These are phyloP conservation scores for Ptychadena robeensis DNA, from an alignment of 2,797 vertebrate species.

Conservation along the genomic window DNA sequence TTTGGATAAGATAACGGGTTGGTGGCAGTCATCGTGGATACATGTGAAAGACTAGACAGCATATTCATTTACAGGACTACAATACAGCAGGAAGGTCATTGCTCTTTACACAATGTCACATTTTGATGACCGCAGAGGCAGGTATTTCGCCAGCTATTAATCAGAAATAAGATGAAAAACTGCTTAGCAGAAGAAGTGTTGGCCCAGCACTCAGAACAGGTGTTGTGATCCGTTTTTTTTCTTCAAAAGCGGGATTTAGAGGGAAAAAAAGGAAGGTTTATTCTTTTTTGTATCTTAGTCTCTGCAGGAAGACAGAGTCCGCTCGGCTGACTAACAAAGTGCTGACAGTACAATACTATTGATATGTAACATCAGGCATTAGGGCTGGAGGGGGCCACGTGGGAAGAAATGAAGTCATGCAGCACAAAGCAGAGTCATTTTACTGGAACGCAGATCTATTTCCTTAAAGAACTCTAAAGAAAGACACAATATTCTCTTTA, in stretches of 20 bases:
- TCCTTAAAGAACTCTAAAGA: background rate
- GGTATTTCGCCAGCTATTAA: slow-evolving; percentile 39
- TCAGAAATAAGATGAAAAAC: slow-evolving; percentile 17
- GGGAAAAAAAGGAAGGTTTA: background rate
- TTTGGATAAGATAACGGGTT: background rate
- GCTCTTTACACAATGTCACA: slow-evolving; percentile 23
- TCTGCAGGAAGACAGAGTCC: slow-evolving; percentile 5
- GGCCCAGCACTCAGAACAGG: background rate
- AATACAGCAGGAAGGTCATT: slow-evolving; percentile 28
- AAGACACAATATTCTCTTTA: background rate
- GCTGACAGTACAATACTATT: slow-evolving; percentile 25
- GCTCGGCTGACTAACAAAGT: background rate
- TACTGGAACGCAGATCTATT: background rate
- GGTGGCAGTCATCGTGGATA: background rate
- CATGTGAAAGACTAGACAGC: background rate
- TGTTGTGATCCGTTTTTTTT: background rate
- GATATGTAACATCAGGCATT: slow-evolving; percentile 44
- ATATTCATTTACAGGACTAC: background rate
- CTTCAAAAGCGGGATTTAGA: slow-evolving; percentile 1
- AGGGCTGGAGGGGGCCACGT: background rate
- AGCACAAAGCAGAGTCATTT: slow-evolving; percentile 14
- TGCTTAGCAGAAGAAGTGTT: slow-evolving; percentile 15
- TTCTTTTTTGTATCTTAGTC: slow-evolving; percentile 3
- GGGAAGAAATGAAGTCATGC: background rate
- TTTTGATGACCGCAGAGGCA: slow-evolving; percentile 41